phyloP scores from a whole-genome alignment of 1,140 invertebrate genomes.

The Drosophila burlai region DNA sequence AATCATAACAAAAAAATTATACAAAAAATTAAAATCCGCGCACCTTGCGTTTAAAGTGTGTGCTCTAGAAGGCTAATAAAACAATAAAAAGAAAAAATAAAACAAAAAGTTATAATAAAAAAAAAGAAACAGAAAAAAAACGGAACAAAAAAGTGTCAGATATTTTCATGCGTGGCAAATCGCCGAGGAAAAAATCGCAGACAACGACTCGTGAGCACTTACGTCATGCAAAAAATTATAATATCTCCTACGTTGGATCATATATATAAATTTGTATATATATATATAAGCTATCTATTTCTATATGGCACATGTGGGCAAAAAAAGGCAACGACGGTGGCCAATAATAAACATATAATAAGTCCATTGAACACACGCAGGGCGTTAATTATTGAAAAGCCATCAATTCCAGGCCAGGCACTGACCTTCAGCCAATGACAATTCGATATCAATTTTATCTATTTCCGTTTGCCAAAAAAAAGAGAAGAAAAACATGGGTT shows the following conservation, averaged over 20 bases:
- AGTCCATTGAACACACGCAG: constrained; percentile 17
- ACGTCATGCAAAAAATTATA: constrained; percentile 67
- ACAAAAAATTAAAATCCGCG: neutral
- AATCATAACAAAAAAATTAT: constrained; percentile 14
- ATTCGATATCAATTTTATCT: constrained; percentile 20
- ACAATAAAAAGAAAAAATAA: neutral
- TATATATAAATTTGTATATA: constrained; percentile 41
- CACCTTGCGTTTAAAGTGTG: constrained; percentile 21
- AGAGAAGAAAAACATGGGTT: neutral
- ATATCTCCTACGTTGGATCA: constrained; percentile 57
- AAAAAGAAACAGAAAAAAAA: neutral
- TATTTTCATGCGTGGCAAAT: constrained; percentile 47
- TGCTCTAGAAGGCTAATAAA: constrained; percentile 7
- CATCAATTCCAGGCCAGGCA: constrained; percentile 26
- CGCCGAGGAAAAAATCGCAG: constrained; percentile 31
- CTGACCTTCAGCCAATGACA: constrained; percentile 47
- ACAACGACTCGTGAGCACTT: constrained; percentile 72
- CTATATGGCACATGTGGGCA: constrained; percentile 74
- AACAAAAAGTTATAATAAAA: constrained; percentile 5
- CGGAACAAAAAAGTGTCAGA: constrained; percentile 16
- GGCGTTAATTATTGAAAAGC: constrained; percentile 41
- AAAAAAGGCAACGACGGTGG: constrained; percentile 26
- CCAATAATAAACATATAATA: constrained; percentile 63
- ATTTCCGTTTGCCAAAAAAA: neutral
- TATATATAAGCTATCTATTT: constrained; percentile 67